Evolutionary conservation across 2,888 invertebrate genomes (phyloP), one percentile per base, ranked within the genome.

Genomic region (Brassicogethes aeneus): DNA sequence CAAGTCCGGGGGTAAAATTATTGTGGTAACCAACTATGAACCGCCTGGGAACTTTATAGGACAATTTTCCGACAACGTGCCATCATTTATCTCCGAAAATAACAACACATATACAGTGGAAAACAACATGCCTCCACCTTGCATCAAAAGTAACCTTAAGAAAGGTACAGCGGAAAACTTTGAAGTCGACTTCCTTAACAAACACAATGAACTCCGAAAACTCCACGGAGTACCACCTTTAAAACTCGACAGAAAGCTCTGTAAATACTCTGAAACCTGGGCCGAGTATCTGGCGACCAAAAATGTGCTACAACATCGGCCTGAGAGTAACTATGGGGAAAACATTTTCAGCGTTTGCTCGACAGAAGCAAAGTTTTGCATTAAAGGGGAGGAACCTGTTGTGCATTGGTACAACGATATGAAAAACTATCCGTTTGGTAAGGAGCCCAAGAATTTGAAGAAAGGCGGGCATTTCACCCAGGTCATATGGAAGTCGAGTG

Each of bases 1-100:
- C 2, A 80, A 71, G 51, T 43, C 47, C 2, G 58, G 80, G 34
- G 89, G 85, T 16, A 82, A 79, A 64, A 73, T 82, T 45, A 84
- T 82, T 57, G 90, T 94, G 0, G 94, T 95, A 1, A 89, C 86
- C 16, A 86, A 91, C 64, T 95, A 95, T 62, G 77, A 76, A 59
- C 94, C 95, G 0, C 82, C 93, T 0, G 94, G 93, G 3, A 95
- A 95, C 65, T 76, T 83, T 44, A 71, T 81, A 34, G 85, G 85
- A 1, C 76, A 77, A 52, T 89, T 83, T 56, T 69, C 75, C 12
- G 74, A 74, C 16, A 86, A 88, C 64, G 88, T 89, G 2, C 79
- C 76, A 3, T 81, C 83, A 31, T 68, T 77, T 23, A 7, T 23
- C 5, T 10, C 23, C 23, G 83, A 80, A 36, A 84, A 84, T 60